Conservation (phyloP, 2,888 invertebrate species). For the Syrista parreyssii region DNA sequence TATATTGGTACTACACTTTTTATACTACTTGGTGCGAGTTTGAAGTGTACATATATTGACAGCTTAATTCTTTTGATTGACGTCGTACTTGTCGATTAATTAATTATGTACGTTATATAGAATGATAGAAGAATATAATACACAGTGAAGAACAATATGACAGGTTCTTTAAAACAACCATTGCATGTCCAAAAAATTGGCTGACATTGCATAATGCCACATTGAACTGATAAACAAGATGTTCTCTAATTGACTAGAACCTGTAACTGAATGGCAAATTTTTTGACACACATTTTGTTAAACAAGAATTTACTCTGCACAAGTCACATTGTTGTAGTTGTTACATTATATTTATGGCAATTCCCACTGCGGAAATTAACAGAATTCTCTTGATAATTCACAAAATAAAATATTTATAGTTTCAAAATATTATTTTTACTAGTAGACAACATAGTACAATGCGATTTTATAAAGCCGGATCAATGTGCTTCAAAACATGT, state of each 20-base stretch:
- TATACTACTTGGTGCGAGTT: background rate
- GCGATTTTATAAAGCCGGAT: background rate
- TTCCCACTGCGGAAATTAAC: background rate
- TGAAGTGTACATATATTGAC: background rate
- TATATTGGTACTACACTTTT: background rate
- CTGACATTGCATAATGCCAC: background rate
- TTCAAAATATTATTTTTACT: background rate
- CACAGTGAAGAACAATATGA: background rate
- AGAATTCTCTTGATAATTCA: background rate
- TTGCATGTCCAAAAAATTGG: background rate
- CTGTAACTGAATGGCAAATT: background rate
- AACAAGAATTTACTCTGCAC: background rate
- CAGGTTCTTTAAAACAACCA: background rate
- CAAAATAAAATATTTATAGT: background rate
- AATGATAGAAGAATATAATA: background rate
- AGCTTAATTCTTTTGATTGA: background rate
- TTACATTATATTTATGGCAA: background rate
- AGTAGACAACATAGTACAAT: background rate
- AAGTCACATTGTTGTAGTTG: background rate
- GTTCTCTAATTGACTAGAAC: background rate
- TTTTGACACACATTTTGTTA: background rate
- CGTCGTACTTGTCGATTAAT: background rate
- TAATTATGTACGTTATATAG: background rate
- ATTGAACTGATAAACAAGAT: background rate
- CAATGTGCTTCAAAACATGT: too few relatives aligned